Percentiles rank a stretch among this genome's conserved stretches.
Conservation (phyloP, 92 coral and sea anemone genomes). For the Paramuricea clavata region DNA sequence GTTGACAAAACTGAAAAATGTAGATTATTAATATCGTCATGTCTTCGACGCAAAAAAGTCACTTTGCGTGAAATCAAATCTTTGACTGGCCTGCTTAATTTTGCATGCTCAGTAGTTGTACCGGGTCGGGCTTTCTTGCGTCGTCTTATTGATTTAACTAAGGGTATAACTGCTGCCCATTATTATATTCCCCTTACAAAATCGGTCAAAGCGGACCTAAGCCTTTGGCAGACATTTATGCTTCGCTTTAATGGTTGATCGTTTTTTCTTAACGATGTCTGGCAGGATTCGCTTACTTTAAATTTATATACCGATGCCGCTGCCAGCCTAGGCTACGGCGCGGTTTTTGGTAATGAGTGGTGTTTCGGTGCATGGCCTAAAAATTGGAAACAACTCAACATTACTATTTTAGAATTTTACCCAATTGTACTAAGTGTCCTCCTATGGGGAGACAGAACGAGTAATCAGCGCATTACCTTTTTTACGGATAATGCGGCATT, state of each 20-base stretch:
- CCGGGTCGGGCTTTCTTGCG: conserved; percentile 67
- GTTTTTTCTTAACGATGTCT: conserved; percentile 53
- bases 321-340: conserved; percentile 46
- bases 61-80: conserved; percentile 53
- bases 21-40: not conserved
- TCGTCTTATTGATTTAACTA: conserved; percentile 47
- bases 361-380: conserved; percentile 47
- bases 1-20: conserved; percentile 58
- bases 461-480: conserved; percentile 48
- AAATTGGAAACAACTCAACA: conserved; percentile 38
- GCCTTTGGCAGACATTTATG: conserved; percentile 54
- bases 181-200: conserved; percentile 47
- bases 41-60: conserved; percentile 40
- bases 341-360: conserved; percentile 57
- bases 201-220: conserved; percentile 47
- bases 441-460: conserved; percentile 45
- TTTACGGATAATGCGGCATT: conserved; percentile 57
- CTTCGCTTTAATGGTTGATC: conserved; percentile 41
- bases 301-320: conserved; percentile 60
- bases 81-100: conserved; percentile 62
- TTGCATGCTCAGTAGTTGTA: conserved; percentile 49
- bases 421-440: conserved; percentile 48
- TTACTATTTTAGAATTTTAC: not conserved
- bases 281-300: conserved; percentile 29
- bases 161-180: conserved; percentile 37